Evolutionary conservation across 1,140 invertebrate genomes (phyloP), one percentile per base, ranked within the genome.

Genomic region (Drosophila triauraria): DNA sequence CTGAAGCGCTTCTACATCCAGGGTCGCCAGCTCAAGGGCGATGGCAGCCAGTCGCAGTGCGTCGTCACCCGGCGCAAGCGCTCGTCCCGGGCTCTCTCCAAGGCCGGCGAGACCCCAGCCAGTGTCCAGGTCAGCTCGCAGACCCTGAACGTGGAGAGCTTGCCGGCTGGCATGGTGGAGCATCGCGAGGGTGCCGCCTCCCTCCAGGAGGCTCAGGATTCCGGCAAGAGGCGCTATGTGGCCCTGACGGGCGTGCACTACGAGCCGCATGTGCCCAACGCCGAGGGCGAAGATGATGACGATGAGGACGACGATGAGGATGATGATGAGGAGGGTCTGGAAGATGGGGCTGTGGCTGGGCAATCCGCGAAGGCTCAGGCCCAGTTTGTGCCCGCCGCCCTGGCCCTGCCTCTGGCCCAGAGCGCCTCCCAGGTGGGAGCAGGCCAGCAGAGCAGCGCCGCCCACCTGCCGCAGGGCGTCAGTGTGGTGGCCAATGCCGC

Each of bases 1-100:
- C 58, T 92, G 43, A 92, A 92, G 30, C 70, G 84, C 2, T 92
- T 92, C 58, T 78, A 80, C 23, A 92, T 92, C 32, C 82, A 92
- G 68, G 91, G 91, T 2, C 70, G 91, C 1, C 91, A 92, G 58
- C 15, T 92, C 27, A 62, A 47, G 1, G 91, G 87, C 47, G 74
- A 78, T 7, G 91, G 87, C 60, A 91, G 91, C 23, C 57, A 85
- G n/a, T 83, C 83, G 4, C 91, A 92, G 56, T 92, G 91, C 40
- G 84, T 92, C 46, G 82, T 91, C 0, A 90, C 91, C 5, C 50
- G 91, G 8, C 67, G 91, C 2, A 92, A 92, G 67, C 82, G 91
- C 2, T 56, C 72, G 2, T 70, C 75, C 58, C 69, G 78, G 0
- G 54, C 44, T 15, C 35, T 63, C 25, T 32, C 48, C 4, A 25